Evolutionary conservation across 2,113 vertebrate species (phyloP).

Genomic region (Corythoichthys haematopterus): DNA sequence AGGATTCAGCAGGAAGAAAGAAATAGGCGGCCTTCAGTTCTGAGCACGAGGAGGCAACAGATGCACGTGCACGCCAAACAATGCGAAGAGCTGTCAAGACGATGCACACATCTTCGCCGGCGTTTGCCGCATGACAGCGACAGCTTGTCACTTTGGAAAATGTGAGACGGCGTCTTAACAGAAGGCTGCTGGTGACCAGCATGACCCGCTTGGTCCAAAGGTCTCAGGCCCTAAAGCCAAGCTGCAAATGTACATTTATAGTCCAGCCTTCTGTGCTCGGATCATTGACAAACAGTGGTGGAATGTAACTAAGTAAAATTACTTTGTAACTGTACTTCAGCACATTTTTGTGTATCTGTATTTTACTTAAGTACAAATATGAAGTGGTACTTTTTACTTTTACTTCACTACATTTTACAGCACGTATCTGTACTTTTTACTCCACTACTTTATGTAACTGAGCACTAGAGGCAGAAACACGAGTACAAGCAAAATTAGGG

Average conservation of each 20-base stretch:
- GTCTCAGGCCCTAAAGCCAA: neutral
- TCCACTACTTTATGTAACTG: too few species aligned
- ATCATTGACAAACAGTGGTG: neutral
- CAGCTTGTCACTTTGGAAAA: slow-evolving; percentile 4
- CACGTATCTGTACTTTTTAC: too few species aligned
- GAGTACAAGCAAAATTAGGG: too few species aligned
- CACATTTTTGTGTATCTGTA: too few species aligned
- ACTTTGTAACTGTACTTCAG: too few species aligned
- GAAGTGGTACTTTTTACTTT: too few species aligned
- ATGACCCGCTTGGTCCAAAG: neutral
- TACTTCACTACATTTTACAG: too few species aligned
- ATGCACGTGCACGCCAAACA: slow-evolving; percentile 15
- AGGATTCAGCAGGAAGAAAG: slow-evolving; percentile 25
- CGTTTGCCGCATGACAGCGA: neutral
- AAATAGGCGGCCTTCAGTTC: slow-evolving; percentile 32
- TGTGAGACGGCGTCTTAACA: neutral
- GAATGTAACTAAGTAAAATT: too few species aligned
- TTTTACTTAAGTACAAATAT: too few species aligned
- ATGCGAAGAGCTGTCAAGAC: slow-evolving; percentile 7
- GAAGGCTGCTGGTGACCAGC: neutral
- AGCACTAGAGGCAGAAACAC: too few species aligned
- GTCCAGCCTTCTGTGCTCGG: neutral
- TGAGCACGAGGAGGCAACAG: slow-evolving; percentile 32
- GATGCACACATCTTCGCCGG: neutral
- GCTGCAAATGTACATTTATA: neutral